Conservation (phyloP, 2,797 vertebrate species). For the Leucoraja ocellata region DNA sequence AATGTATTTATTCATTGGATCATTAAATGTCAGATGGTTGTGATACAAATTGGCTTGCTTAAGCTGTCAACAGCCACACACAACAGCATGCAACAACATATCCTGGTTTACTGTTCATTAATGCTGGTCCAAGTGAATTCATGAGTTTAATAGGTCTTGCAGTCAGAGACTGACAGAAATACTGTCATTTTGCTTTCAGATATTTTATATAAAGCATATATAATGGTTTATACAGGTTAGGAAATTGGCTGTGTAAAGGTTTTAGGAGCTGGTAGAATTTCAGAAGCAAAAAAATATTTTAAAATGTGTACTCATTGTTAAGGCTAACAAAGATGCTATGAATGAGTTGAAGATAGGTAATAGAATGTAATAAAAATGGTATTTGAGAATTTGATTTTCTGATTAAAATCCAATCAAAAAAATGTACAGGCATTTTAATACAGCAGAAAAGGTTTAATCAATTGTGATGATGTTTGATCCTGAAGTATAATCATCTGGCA, state of each 20-base stretch:
- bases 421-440: background rate
- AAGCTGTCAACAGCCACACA: background rate
- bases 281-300: too few species aligned
- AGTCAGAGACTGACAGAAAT: background rate
- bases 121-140: background rate
- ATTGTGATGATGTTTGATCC: background rate
- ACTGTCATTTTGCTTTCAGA: background rate
- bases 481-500: background rate
- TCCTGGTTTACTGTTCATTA: background rate
- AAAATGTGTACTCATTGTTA: background rate
- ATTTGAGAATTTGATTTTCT: slow-evolving; percentile 11
- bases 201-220: background rate
- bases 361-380: background rate
- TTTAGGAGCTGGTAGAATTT: background rate
- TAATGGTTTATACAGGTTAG: background rate
- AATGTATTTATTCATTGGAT: background rate
- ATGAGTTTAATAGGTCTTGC: background rate
- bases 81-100: background rate
- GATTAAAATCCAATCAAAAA: slow-evolving; percentile 30
- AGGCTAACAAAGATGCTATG: background rate
- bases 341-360: slow-evolving; percentile 7
- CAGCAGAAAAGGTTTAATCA: background rate
- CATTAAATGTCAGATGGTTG: background rate
- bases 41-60: background rate
- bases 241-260: background rate